Base-by-base conservation (phyloP, 2,797 vertebrate genomes). In the Gastrophryne carolinensis region DNA sequence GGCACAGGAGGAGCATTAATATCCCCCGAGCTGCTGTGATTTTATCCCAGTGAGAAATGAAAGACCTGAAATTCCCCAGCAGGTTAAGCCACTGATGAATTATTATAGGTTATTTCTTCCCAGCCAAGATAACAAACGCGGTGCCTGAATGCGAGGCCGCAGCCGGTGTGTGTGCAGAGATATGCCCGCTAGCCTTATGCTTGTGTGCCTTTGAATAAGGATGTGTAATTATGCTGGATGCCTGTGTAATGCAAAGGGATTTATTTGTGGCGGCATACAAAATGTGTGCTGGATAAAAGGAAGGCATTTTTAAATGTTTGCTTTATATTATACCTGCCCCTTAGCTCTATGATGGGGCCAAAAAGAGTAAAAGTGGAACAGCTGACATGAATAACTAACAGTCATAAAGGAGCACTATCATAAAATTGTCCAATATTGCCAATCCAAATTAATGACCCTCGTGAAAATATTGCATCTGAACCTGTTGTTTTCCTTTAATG, bases 41-140 rank as follows among this genome's bases (percentile, higher is more conserved):
- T 78, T 78, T 78, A 78, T 78, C 75, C 75, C 75, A 78, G 68
- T 78, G 75, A 78, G 75, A 78, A 78, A 78, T 78, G 75, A 78
- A 78, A 78, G 75, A 66, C 75, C 75, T 78, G 61, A 78, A 78
- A 66, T 78, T 78, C 75, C 75, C 75, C 75, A 78, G 75, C 75
- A 78, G 75, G 75, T 78, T 78, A 78, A 78, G 75, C 68, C 75
- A 78, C 75, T 78, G 75, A 78, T 78, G 75, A 78, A 72, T 78
- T 78, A 72, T 78, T 78, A 78, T 72, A 78, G 75, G 75, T 70
- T 78, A 78, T 78, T 78, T 53, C 75, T 66, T 72, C 75, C 75
- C 68, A 78, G 75, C 75, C 61, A 78, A 78, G 75, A 78, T 78
- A 78, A 78, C 68, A 78, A 72, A 68, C 52, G 49, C 62, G 49